Evolutionary conservation across 92 coral and sea anemone genomes (phyloP), one percentile per base, ranked within the genome.

Genomic region (Porites evermanni): DNA sequence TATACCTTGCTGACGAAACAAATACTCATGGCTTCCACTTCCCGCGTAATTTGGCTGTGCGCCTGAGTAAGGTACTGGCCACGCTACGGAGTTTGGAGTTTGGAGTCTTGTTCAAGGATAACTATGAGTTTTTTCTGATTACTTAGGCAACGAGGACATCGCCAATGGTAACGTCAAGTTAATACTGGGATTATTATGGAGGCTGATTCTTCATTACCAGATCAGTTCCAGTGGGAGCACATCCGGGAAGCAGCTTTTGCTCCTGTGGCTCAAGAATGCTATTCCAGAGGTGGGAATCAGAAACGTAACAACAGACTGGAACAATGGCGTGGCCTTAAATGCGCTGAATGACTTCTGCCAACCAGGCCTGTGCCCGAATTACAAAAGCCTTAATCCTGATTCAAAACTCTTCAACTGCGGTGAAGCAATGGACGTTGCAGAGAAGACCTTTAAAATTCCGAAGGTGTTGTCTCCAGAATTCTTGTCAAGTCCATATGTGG

Each of bases 221-320:
- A 97, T 97, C 92, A 97, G 98, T 66, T 95, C 98, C 79, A 91
- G 99, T 83, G 96, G 95, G 16, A 97, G 98, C 65, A 88, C 98
- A 19, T 95, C 99, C 10, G 99, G 99, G 2, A 97, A 97, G 64
- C 97, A 93, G 63, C 93, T 97, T 4, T 88, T 97, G 59, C 82
- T 97, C 19, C 77, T 91, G 66, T 97, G 99, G 99, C 91, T 97
- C 44, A 94, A 93, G 24, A 92, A 92, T 79, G 99, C 97, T 8
- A 80, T 93, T 10, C 99, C 98, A 8, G 99, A 97, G 80, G 88
- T 91, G 44, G 92, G 85, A 44, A 94, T 96, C 88, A 90, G 91
- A 71, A 97, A 97, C 64, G 93, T 97, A 60, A 97, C 99, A 38
- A 93, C 94, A 12, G 97, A 95, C 86, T 97, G 99, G 99, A 97